Conservation (phyloP, 37 sponge, comb jelly and placozoan species). For the Halichondria panicea region DNA sequence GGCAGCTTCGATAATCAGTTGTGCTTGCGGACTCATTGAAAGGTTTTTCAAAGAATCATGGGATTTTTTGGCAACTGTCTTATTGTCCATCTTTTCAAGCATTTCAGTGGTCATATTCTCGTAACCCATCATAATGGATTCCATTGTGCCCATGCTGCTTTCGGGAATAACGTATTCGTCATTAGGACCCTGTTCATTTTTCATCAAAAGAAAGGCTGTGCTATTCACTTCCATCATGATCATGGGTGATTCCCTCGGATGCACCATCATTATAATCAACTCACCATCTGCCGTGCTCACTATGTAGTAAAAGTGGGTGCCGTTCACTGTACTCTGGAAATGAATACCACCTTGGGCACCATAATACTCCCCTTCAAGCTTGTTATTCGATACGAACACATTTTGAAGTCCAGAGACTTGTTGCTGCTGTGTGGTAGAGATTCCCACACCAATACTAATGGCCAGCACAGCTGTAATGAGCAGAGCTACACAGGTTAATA, state of each 20-base stretch:
- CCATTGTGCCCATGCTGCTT: not conserved
- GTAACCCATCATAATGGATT: not conserved
- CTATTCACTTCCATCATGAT: slow-evolving; percentile 1
- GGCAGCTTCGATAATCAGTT: not conserved
- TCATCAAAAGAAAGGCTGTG: slow-evolving; percentile 1
- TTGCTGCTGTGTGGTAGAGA: not conserved
- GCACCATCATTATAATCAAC: not conserved
- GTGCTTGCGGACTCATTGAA: not conserved
- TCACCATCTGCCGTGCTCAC: not conserved
- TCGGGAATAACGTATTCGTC: not conserved
- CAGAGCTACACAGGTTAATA: not conserved
- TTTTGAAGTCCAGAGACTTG: not conserved
- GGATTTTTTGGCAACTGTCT: not conserved
- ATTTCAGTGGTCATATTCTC: not conserved
- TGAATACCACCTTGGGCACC: slow-evolving; percentile 9
- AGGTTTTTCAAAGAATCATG: not conserved
- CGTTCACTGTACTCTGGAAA: slow-evolving; percentile 7
- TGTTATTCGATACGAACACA: not conserved
- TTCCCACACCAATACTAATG: not conserved
- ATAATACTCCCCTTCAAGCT: slow-evolving; percentile 19
- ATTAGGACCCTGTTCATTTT: not conserved
- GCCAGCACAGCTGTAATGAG: not conserved
- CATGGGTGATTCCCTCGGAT: not conserved
- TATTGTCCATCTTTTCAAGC: not conserved
- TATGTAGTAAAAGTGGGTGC: not conserved